phyloP scores from a whole-genome alignment of 2,888 invertebrate species.

The Amiota minor region DNA sequence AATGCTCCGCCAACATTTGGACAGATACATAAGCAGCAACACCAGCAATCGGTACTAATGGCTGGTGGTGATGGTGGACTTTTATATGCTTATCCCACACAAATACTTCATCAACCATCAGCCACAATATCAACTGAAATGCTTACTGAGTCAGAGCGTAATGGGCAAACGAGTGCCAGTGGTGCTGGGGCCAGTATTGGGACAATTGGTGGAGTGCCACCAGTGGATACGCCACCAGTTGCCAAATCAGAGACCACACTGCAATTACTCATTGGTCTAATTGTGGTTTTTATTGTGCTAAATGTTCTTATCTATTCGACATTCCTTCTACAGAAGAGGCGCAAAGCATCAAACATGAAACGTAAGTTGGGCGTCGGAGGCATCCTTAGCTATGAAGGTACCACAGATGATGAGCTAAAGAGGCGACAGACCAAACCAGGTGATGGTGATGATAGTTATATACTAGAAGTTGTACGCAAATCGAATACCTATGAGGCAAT shows the following conservation, averaged over 20 bases:
- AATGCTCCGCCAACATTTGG: constrained; percentile 72
- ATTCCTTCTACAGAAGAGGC: constrained; percentile 68
- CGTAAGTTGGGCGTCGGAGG: constrained; percentile 66
- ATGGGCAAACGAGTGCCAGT: constrained; percentile 23
- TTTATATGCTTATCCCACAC: constrained; percentile 30
- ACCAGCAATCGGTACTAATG: constrained; percentile 54
- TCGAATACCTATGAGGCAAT: constrained; percentile 72
- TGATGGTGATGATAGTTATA: constrained; percentile 72
- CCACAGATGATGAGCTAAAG: constrained; percentile 72
- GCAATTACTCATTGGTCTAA: constrained; percentile 78
- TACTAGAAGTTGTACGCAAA: constrained; percentile 69
- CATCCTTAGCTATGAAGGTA: constrained; percentile 71
- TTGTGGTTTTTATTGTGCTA: constrained; percentile 81
- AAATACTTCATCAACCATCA: constrained; percentile 6
- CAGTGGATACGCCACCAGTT: constrained; percentile 61
- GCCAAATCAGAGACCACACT: constrained; percentile 78
- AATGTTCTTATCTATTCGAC: constrained; percentile 76
- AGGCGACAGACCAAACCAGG: constrained; percentile 58
- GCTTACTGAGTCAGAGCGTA: neutral
- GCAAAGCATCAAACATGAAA: constrained; percentile 61
- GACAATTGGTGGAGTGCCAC: neutral
- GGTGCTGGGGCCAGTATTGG: constrained; percentile 7
- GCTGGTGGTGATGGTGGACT: constrained; percentile 11
- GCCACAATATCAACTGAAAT: constrained; percentile 34
- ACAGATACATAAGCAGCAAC: constrained; percentile 52